phyloP scores from a whole-genome alignment of 2,888 invertebrate species.

The Sinodicranocentrus sp. region DNA sequence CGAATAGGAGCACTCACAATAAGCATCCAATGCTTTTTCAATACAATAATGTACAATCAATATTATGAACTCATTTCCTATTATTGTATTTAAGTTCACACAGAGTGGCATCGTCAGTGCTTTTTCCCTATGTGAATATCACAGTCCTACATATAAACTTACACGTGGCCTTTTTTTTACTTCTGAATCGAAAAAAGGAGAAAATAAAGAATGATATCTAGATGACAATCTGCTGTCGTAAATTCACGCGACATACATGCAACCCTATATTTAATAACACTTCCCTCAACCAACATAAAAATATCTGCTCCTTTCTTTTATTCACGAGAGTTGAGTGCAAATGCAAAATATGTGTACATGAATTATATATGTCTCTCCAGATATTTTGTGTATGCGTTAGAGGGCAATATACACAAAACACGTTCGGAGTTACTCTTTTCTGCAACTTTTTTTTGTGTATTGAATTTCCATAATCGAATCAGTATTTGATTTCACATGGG shows the following conservation, averaged over 20 bases:
- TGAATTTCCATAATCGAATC: conserved; percentile 66
- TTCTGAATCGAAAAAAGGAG: conserved; percentile 7
- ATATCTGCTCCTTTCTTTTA: conserved; percentile 34
- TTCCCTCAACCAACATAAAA: conserved; percentile 51
- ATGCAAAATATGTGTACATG: conserved; percentile 14
- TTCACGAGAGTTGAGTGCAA: conserved; percentile 30
- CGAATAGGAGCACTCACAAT: too few relatives aligned
- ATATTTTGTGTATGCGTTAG: background rate
- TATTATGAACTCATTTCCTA: conserved; percentile 26
- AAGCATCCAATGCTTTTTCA: background rate
- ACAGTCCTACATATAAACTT: background rate
- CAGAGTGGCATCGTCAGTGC: too few relatives aligned
- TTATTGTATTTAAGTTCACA: background rate
- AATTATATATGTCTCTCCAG: background rate
- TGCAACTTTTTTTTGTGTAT: conserved; percentile 25
- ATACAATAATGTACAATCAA: conserved; percentile 26
- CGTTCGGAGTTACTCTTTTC: conserved; percentile 2
- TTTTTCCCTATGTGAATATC: too few relatives aligned
- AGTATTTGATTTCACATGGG: conserved; percentile 55
- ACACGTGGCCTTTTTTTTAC: conserved; percentile 8
- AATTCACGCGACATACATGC: conserved; percentile 65
- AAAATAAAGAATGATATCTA: conserved; percentile 45
- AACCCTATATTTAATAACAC: conserved; percentile 58
- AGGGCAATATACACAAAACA: background rate
- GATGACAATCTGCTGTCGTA: conserved; percentile 67